phyloP scores from a whole-genome alignment of 2,113 vertebrate species.

The Microcebus ravelobensis region DNA sequence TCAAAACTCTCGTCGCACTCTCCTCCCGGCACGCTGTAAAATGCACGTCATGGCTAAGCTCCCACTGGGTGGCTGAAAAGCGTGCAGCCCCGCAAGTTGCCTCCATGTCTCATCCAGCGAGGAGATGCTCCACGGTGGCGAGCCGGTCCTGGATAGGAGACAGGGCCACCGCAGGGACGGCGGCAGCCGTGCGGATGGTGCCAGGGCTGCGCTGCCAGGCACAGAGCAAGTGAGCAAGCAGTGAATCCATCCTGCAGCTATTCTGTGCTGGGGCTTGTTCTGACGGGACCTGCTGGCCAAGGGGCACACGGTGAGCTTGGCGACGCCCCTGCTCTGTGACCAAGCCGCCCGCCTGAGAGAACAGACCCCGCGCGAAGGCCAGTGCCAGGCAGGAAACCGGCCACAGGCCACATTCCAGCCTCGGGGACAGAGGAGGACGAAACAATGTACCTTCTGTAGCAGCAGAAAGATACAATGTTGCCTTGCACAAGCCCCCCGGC shows the following conservation, averaged over 20 bases:
- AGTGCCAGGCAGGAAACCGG: slow-evolving; percentile 23
- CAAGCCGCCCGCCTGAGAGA: neutral
- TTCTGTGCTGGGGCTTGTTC: neutral
- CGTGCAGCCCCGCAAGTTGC: neutral
- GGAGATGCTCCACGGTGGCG: accelerated
- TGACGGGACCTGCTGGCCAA: neutral
- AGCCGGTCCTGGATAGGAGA: neutral
- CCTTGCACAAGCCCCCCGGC: neutral
- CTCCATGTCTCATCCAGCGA: too few relatives aligned
- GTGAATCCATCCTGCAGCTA: accelerated
- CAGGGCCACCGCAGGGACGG: too few relatives aligned
- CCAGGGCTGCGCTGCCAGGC: neutral
- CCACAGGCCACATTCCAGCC: neutral
- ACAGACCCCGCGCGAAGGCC: neutral
- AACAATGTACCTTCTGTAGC: neutral
- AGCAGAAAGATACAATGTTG: accelerated
- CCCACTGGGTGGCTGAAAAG: neutral
- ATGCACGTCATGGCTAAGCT: neutral
- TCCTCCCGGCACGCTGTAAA: neutral
- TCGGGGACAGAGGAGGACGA: neutral
- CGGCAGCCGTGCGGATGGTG: neutral
- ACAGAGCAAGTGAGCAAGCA: neutral
- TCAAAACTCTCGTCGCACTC: neutral
- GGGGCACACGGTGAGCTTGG: neutral
- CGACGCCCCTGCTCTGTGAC: neutral